Conservation (phyloP, 2,888 invertebrate species). For the Ryuthela nishihirai region DNA sequence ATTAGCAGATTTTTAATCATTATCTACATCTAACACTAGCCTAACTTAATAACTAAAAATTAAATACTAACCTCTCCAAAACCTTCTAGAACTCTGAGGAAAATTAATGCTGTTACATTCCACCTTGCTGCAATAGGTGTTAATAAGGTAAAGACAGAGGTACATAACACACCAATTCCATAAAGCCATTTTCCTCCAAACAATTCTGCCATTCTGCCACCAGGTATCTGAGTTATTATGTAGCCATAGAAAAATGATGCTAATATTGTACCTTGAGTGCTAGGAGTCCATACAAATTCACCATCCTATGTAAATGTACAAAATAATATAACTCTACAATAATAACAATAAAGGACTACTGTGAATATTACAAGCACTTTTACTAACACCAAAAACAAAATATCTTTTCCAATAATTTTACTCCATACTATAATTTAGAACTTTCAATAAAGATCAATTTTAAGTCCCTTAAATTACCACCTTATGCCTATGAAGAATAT, state of each 20-base stretch:
- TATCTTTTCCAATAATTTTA: too few relatives aligned
- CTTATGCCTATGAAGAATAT: too few relatives aligned
- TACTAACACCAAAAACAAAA: too few relatives aligned
- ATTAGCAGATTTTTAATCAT: too few relatives aligned
- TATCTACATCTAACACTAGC: too few relatives aligned
- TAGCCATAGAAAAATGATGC: slow-evolving; percentile 90
- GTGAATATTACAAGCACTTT: too few relatives aligned
- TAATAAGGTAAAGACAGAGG: slow-evolving; percentile 72
- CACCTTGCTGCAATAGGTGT: slow-evolving; percentile 72
- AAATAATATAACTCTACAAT: too few relatives aligned
- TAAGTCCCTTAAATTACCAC: too few relatives aligned
- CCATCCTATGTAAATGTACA: slow-evolving; percentile 19
- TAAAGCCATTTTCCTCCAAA: slow-evolving; percentile 85
- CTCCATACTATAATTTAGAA: too few relatives aligned
- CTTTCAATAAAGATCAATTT: too few relatives aligned
- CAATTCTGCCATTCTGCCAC: slow-evolving; percentile 76
- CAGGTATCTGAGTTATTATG: slow-evolving; percentile 74
- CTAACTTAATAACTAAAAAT: too few relatives aligned
- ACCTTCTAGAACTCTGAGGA: slow-evolving; percentile 71
- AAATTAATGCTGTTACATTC: slow-evolving; percentile 65
- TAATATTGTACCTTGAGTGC: slow-evolving; percentile 70
- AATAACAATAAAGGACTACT: too few relatives aligned
- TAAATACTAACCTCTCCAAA: slow-evolving; percentile 65
- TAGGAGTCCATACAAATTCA: slow-evolving; percentile 62
- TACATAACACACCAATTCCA: slow-evolving; percentile 70